Percentiles rank a stretch among this genome's conserved stretches.
Conservation (phyloP, 2,113 vertebrate species). For the Anguilla japonica region DNA sequence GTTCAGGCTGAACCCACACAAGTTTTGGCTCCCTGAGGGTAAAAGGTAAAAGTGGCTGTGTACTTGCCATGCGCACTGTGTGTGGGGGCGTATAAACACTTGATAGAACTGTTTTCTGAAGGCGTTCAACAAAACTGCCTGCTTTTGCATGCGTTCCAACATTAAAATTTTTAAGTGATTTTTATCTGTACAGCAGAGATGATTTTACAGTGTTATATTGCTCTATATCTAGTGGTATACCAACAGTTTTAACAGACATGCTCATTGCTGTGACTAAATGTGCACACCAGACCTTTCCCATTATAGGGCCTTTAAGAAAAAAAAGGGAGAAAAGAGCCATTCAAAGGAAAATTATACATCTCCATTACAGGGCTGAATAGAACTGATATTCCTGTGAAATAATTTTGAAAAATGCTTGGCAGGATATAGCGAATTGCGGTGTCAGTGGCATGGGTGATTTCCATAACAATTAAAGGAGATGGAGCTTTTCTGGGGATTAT, state of each 20-base stretch:
- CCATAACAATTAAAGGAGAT: slow-evolving; percentile 53
- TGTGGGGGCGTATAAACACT: no score
- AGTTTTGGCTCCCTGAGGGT: not conserved
- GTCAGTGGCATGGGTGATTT: slow-evolving; percentile 43
- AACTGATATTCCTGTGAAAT: slow-evolving; percentile 7
- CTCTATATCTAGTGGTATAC: not conserved
- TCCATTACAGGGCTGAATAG: not conserved
- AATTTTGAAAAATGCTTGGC: slow-evolving; percentile 6
- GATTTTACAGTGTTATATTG: not conserved
- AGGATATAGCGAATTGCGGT: slow-evolving; percentile 40
- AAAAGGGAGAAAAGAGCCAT: not conserved
- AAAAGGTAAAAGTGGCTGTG: not conserved
- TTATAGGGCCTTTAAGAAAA: not conserved
- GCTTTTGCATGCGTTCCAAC: no score
- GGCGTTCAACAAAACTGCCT: no score
- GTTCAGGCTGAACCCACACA: not conserved
- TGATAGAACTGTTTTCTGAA: no score
- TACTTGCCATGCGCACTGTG: not conserved
- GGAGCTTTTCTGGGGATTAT: slow-evolving; percentile 33
- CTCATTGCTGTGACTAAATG: slow-evolving; percentile 7
- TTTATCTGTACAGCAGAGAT: not conserved
- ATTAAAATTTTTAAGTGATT: no score
- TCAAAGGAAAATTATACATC: not conserved
- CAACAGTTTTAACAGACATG: not conserved
- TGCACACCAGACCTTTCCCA: slow-evolving; percentile 36